Evolutionary conservation across 2,113 vertebrate species (phyloP), one percentile per base, ranked within the genome.

Genomic region (Tyrannus savana): DNA sequence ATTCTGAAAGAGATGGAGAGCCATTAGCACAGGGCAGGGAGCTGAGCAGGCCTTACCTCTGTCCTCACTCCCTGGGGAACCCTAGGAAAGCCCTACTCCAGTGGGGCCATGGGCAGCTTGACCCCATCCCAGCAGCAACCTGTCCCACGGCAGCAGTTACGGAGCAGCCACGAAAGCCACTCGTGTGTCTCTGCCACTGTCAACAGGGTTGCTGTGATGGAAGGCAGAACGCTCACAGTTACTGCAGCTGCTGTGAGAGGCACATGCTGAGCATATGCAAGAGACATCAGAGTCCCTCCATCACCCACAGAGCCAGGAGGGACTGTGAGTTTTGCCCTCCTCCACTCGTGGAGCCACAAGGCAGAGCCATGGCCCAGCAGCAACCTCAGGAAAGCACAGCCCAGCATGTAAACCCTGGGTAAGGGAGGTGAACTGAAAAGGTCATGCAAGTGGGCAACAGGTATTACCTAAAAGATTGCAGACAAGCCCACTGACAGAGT

Each of bases 1-100:
- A 99, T 99, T 98, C 99, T 99, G 96, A 83, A 93, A 95, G 93
- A 91, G 68, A 79, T 59, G 86, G 72, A 56, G 68, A 91, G 84
- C 84, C 58, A 75, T 97, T 85, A 95, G 90, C 87, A 93, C 41
- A n/a, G 69, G 89, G 59, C 80, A 94, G 86, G 84, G 75, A 90
- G 69, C 74, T n/a, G 50, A 91, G 81, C 22, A 28, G 39, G n/a
- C 75, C 90, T 75, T 30, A 49, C 21, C 63, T 83, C 90, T 39
- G 22, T 62, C 42, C 59, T 80, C 60, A 27, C 95, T 80, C 19
- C 41, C 80, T 46, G n/a, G 25, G 18, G 84, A 82, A 76, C 50
- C 82, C 78, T n/a, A 37, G 31, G 44, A 59, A 80, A 94, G 50
- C 46, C 81, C 72, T 42, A 19, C 66, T 59, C 73, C 60, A 71